Evolutionary conservation across 1,140 invertebrate genomes (phyloP).

Genomic region (Batillaria attramentaria): DNA sequence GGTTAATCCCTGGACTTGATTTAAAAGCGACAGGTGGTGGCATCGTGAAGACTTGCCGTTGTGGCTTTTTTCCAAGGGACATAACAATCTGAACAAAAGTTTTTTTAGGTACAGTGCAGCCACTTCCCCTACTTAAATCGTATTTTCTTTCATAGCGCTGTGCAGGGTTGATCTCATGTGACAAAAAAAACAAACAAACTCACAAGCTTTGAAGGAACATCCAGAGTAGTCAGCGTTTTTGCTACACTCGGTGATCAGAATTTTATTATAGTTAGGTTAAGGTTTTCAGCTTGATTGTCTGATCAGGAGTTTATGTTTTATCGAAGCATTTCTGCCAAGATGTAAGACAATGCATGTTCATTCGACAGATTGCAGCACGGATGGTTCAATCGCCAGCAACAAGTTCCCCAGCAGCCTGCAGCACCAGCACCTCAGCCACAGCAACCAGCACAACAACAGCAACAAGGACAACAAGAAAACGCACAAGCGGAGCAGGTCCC

Average conservation of each 20-base stretch:
- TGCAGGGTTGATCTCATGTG: too few species aligned
- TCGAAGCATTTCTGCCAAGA: slow-evolving; percentile 12
- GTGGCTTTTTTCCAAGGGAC: too few species aligned
- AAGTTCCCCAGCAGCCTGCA: slow-evolving; percentile 17
- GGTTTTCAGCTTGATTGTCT: slow-evolving; percentile 5
- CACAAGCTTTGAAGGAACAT: too few species aligned
- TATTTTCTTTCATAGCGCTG: too few species aligned
- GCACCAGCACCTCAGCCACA: slow-evolving; percentile 1
- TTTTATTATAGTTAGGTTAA: neutral
- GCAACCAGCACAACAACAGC: neutral
- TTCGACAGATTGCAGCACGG: slow-evolving; percentile 65
- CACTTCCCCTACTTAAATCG: too few species aligned
- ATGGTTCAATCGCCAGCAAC: slow-evolving; percentile 52
- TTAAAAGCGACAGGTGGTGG: too few species aligned
- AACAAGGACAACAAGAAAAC: neutral
- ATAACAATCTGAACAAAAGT: too few species aligned
- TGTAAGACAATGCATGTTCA: slow-evolving; percentile 41
- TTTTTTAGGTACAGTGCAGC: too few species aligned
- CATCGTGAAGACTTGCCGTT: too few species aligned
- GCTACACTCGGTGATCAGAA: neutral
- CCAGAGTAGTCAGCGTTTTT: neutral
- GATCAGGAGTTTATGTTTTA: neutral
- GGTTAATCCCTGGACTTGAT: too few species aligned
- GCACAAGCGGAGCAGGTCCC: neutral
- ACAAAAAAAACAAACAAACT: too few species aligned